Base-by-base conservation (phyloP, 1,140 invertebrate species). In the Cherax destructor region DNA sequence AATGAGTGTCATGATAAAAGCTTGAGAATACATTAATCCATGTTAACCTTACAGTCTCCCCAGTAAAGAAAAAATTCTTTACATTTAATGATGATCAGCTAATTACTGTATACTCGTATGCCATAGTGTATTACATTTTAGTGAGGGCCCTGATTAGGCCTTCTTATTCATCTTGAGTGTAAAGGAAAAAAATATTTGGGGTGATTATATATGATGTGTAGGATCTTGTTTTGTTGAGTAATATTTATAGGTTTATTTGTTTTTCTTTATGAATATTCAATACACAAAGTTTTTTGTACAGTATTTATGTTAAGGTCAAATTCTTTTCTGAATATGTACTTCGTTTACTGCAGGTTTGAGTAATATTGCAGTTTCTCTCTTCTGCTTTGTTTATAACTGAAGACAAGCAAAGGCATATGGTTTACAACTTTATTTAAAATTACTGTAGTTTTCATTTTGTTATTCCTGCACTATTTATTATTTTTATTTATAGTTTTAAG, bases 241-340 rank as follows among this genome's bases (percentile, higher is more conserved):
- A 65, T 83, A 61, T 59, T 21, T 65, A 83, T 56, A 80, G 21
- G 41, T 80, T 24, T 80, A 80, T 47, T 49, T 80, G 49, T 80
- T 49, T 80, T 49, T 50, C 9, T 80, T 30, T 80, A 80, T 80
- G 41, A 24, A 80, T 80, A 61, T 83, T 56, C 52, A 56, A 13
- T 56, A 13, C 52, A 13, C 52, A 83, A 65, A 83, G 18, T 56
- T 83, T 56, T 18, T 56, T 9, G 13, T 56, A 56, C 30, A 41
- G 30, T 41, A 41, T 13, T 56, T 56, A 56, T 10, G 52, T 56
- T 56, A 9, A 56, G 9, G 52, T 56, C 52, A 56, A 56, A 13
- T 10, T 56, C 52, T 56, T 56, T 56, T 10, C 13, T 56, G 52
- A 56, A 56, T 56, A n/a, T n/a, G n/a, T n/a, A 56, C 52, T 56